Evolutionary conservation across 2,888 invertebrate species (phyloP).

Genomic region (Diplolepis rosae): DNA sequence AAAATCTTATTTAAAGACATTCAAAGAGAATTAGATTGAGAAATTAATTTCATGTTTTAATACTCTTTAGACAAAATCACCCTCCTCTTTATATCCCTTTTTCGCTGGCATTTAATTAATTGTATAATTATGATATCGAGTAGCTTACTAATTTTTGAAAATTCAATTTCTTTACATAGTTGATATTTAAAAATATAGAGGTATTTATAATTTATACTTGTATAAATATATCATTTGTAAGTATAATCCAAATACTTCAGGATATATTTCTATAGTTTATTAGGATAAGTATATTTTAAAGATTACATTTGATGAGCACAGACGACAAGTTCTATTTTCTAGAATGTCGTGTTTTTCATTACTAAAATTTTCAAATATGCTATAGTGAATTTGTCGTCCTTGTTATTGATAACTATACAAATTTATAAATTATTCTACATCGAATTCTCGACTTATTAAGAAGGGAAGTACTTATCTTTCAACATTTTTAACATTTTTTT

Average conservation of each 20-base stretch:
- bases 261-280: background rate
- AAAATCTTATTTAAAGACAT: background rate
- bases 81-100: conserved; percentile 12
- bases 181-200: background rate
- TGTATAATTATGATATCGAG: background rate
- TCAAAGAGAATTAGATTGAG: background rate
- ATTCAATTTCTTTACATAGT: background rate
- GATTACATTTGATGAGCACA: background rate
- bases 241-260: background rate
- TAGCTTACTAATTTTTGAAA: background rate
- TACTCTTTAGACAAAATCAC: conserved; percentile 12
- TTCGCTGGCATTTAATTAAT: background rate
- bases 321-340: no score
- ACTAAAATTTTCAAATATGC: no score
- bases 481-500: background rate
- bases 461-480: conserved; percentile 20
- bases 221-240: conserved; percentile 10
- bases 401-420: background rate
- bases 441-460: conserved; percentile 11
- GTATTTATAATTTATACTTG: conserved; percentile 10
- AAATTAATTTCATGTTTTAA: background rate
- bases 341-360: no score
- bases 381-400: background rate
- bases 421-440: background rate
- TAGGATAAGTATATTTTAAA: background rate